Percentiles rank a stretch among this genome's conserved stretches.
phyloP scores from a whole-genome alignment of 2,888 invertebrate genomes.

The Dinocampus coccinellae region DNA sequence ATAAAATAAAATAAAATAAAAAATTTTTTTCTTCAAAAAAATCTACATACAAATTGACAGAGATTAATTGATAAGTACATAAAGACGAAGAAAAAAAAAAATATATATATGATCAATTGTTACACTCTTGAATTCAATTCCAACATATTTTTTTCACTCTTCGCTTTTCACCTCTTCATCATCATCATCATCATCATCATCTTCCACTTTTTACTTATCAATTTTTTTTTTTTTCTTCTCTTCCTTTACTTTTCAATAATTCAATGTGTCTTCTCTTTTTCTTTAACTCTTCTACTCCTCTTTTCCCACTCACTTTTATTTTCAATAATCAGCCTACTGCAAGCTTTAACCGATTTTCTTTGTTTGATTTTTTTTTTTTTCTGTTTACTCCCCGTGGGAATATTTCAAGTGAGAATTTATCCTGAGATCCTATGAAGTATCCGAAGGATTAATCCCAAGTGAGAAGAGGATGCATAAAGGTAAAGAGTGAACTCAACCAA shows the following conservation, averaged over 20 bases:
- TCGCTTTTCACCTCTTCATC: no score
- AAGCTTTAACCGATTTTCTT: constrained; percentile 52
- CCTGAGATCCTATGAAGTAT: constrained; percentile 2
- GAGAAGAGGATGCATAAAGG: background rate
- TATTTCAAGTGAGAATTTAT: constrained; percentile 7
- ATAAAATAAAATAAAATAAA: background rate
- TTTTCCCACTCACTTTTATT: background rate
- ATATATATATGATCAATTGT: background rate
- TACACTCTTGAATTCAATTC: background rate
- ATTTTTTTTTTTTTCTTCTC: background rate
- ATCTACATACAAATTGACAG: background rate
- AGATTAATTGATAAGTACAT: background rate
- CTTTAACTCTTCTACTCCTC: background rate
- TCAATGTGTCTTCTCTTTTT: background rate
- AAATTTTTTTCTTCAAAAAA: background rate
- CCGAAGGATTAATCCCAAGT: constrained; percentile 28
- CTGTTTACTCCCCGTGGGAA: constrained; percentile 7
- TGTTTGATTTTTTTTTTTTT: constrained; percentile 34
- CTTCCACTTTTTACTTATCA: no score
- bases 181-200: no score
- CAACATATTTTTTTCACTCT: no score
- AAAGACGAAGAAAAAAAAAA: background rate
- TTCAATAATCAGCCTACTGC: constrained; percentile 50
- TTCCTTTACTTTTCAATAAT: background rate
- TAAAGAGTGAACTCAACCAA: constrained; percentile 36